Conservation (phyloP, 2,888 invertebrate genomes). For the Galeopsomyia nigrocyanea region DNA sequence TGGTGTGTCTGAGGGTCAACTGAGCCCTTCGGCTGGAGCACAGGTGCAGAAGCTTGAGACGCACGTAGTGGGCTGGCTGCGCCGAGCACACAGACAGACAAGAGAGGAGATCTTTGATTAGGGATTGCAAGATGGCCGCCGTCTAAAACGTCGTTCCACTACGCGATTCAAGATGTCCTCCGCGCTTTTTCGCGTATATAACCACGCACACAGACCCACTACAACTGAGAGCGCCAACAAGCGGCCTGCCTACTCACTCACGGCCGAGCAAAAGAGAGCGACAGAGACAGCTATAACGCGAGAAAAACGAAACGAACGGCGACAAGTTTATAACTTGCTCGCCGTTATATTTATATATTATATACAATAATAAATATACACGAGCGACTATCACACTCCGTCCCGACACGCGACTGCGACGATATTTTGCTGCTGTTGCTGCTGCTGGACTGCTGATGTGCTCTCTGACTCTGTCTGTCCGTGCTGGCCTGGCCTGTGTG, state of each 20-base stretch:
- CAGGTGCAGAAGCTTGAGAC: not conserved
- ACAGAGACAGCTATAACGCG: not conserved
- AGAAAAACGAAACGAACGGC: conserved; percentile 1
- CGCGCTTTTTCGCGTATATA: conserved; percentile 36
- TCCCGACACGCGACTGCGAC: no score
- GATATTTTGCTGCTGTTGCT: no score
- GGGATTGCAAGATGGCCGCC: conserved; percentile 90
- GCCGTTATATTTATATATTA: no score
- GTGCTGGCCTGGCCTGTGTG: no score
- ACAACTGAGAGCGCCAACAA: not conserved
- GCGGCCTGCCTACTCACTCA: conserved; percentile 20
- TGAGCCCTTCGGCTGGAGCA: not conserved
- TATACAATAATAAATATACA: no score
- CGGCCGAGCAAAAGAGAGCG: not conserved
- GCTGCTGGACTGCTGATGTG: no score
- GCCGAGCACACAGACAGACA: conserved; percentile 71
- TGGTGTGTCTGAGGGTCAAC: conserved; percentile 27
- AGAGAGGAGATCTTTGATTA: conserved; percentile 85
- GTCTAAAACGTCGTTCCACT: conserved; percentile 82
- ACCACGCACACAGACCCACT: no score
- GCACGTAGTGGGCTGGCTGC: conserved; percentile 73
- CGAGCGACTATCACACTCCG: no score
- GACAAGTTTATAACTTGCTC: no score
- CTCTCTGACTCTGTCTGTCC: no score
- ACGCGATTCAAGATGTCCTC: conserved; percentile 73